Base-by-base conservation (phyloP, 37 sponge, comb jelly and placozoan species). In the Ephydatia muelleri region DNA sequence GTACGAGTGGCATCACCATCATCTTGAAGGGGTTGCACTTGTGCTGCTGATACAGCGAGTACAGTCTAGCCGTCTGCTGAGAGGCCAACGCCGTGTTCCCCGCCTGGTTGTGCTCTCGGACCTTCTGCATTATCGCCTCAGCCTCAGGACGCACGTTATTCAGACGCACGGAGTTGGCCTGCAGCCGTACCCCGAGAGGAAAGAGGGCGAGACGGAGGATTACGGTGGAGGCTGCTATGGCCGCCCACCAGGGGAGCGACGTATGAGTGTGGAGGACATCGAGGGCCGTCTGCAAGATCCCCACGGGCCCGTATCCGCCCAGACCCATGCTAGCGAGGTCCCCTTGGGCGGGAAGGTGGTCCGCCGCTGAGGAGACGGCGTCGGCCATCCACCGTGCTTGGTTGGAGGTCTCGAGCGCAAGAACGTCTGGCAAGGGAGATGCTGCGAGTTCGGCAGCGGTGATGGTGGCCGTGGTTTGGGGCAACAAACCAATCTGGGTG, bases 161-260 rank as follows among this genome's bases (percentile, higher is more conserved):
- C 81, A 95, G 36, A 31, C 79, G 77, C 38, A 84, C 90, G 1
- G 92, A 78, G 68, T 93, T 88, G 30, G 82, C 68, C 86, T 89
- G 90, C n/a, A 85, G 57, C 14, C 82, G 72, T 3, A 97, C 70
- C 0, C 69, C 80, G 2, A 93, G 8, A 2, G 98, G 98, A 25
- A 89, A 74, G 43, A 93, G 49, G 22, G 66, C 30, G 14, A 85
- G 25, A 23, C 96, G 88, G 22, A 93, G 79, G 25, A 86, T 65
- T 4, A 93, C 48, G 11, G 94, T 93, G 32, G 80, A 35, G 9
- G 72, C 79, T 0, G 85, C 84, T 13, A 97, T 97, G 6, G 93
- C 72, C 0, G 71, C 90, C 98, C 98, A 97, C 98, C 98, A 97
- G 0, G 98, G 96, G 28, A 97, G 69, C 13, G 82, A 79, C 3